Evolutionary conservation across 2,888 invertebrate species (phyloP), one percentile per base, ranked within the genome.

Genomic region (Drepana falcataria): DNA sequence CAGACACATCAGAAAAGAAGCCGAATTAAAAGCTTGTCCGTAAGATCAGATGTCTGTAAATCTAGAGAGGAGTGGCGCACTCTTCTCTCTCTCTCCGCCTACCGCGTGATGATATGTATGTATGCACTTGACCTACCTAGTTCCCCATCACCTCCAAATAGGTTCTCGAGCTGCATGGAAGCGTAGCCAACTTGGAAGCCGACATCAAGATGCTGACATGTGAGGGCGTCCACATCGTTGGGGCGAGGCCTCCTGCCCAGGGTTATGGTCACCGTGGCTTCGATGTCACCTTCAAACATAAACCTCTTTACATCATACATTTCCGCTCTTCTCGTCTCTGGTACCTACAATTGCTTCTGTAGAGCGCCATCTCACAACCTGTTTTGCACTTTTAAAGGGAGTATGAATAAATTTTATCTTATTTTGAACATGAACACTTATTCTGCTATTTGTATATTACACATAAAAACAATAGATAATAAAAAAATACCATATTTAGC

Each of bases 131-230:
- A 58, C 80, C 78, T 78, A 93, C 94, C 93, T 41, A 95, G 77
- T 58, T 94, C 93, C 54, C 90, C 85, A 62, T 96, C 95, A 0
- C 94, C 95, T 58, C 95, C 94, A 70, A 96, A 96, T 1, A 96
- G 87, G 82, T 96, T 93, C 33, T 94, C 93, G 51, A 96, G 81
- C 60, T 93, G 90, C 60, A 96, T 88, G 9, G 92, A 85, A 0
- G 94, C 95, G 53, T 92, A 86, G 0, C 93, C 94, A 2, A 96
- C 92, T 51, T 93, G 89, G 71, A 96, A 95, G 63, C 93, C 92
- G 0, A 95, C 92, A 55, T 92, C 91, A 35, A 96, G 92, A 6
- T 94, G 91, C 48, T 92, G 91, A 37, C 95, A 93, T 37, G 92
- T 92, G 52, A 94, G 91, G 57, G 93, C 93, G 48, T 91, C 92